Evolutionary conservation across 2,113 vertebrate species (phyloP).

Genomic region (Balaeniceps rex): DNA sequence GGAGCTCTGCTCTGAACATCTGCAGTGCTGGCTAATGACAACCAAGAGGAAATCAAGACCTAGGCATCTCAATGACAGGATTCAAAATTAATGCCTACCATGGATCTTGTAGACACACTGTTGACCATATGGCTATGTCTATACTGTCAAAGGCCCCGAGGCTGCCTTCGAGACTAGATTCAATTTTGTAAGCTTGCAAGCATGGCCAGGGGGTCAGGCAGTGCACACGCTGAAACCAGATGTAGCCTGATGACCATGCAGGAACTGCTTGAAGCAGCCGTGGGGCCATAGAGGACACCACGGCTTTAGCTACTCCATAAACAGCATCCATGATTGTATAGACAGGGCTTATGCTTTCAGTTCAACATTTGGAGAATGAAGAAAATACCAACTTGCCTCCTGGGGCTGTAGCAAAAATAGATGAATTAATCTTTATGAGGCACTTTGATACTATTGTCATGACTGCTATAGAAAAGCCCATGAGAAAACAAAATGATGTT

Average conservation of each 20-base stretch:
- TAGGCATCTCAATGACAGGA: not conserved
- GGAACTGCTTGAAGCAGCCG: not conserved
- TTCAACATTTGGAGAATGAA: constrained; percentile 23
- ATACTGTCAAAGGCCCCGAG: not conserved
- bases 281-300: not conserved
- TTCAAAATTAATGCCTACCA: not conserved
- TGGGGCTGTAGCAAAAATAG: constrained; percentile 54
- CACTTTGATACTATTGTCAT: constrained; percentile 59
- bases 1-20: not conserved
- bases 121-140: constrained; percentile 3
- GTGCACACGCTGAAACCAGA: constrained; percentile 25
- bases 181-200: not conserved
- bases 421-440: constrained; percentile 44
- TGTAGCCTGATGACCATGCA: not conserved
- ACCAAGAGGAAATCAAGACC: not conserved
- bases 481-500: constrained; percentile 16
- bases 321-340: not conserved
- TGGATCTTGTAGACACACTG: not conserved
- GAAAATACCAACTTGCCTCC: constrained; percentile 34
- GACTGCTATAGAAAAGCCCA: constrained; percentile 43
- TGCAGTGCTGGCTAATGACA: not conserved
- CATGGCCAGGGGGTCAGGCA: constrained; percentile 1
- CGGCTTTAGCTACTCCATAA: not conserved
- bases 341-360: not conserved
- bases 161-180: constrained; percentile 9